Percentiles rank a stretch among this genome's conserved stretches.
phyloP scores from a whole-genome alignment of 2,797 vertebrate species.

The Pangasius mekongensis region DNA sequence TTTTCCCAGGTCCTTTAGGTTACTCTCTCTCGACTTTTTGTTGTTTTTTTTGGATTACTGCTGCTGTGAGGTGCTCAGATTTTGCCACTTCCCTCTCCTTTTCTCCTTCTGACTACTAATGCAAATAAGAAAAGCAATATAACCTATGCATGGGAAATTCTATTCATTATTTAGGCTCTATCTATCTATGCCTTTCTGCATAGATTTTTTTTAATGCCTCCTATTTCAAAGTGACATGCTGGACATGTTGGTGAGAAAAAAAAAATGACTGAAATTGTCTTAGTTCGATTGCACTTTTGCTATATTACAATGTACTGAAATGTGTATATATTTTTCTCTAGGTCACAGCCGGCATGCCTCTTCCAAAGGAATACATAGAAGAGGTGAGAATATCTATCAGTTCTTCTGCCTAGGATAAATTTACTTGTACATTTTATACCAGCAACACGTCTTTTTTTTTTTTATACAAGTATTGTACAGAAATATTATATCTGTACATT shows the following conservation, averaged over 20 bases:
- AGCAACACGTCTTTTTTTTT: background rate
- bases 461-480: background rate
- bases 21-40: background rate
- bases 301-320: background rate
- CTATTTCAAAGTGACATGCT: background rate
- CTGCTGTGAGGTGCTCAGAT: background rate
- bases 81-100: background rate
- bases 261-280: background rate
- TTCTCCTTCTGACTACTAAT: background rate
- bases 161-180: background rate
- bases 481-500: background rate
- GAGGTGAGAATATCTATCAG: constrained; percentile 79
- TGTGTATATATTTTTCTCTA: constrained; percentile 62
- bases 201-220: background rate
- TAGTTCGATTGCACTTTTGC: too few relatives aligned
- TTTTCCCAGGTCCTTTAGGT: background rate
- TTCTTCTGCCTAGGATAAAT: background rate
- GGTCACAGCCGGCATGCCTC: constrained; percentile 92
- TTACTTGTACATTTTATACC: background rate
- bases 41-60: background rate
- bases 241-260: background rate
- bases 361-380: constrained; percentile 89
- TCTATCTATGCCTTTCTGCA: background rate
- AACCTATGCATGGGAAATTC: background rate
- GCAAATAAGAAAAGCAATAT: background rate